phyloP scores from a whole-genome alignment of 30 jellyfish, hydroid and myxozoan species.

The Hydractinia symbiolongicarpus region DNA sequence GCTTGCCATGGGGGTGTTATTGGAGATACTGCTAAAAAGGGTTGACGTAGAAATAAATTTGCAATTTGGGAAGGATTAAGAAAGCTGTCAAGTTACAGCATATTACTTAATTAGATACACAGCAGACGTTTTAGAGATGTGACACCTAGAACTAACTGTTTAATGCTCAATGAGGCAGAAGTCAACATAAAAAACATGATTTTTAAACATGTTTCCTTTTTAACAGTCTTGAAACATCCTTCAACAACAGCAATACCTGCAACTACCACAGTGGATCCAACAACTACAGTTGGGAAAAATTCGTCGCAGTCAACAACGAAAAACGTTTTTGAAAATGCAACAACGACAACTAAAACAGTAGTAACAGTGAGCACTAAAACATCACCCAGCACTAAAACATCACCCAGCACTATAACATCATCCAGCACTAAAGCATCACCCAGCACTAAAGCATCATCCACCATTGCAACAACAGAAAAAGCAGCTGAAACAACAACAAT shows the following conservation, averaged over 20 bases:
- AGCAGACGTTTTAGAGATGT: too few species aligned
- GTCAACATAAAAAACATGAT: too few species aligned
- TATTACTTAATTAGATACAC: too few species aligned
- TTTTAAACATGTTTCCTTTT: too few species aligned
- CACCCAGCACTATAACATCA: background rate
- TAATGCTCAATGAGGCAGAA: too few species aligned
- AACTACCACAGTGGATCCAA: slow-evolving; percentile 4
- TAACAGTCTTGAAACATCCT: too few species aligned
- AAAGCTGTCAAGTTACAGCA: too few species aligned
- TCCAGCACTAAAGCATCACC: background rate
- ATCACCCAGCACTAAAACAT: background rate
- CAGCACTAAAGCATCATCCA: background rate
- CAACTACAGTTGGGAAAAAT: background rate
- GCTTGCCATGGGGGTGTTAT: too few species aligned
- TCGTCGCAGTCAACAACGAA: background rate
- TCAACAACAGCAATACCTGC: background rate
- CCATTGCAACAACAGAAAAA: background rate
- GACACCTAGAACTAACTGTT: too few species aligned
- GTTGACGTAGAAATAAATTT: too few species aligned
- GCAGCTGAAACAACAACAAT: background rate
- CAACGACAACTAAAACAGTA: background rate
- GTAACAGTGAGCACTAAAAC: background rate
- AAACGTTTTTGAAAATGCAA: background rate
- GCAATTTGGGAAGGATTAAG: too few species aligned
- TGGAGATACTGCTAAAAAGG: too few species aligned